Base-by-base conservation (phyloP, 2,888 invertebrate genomes). In the Allolobophora icterica region DNA sequence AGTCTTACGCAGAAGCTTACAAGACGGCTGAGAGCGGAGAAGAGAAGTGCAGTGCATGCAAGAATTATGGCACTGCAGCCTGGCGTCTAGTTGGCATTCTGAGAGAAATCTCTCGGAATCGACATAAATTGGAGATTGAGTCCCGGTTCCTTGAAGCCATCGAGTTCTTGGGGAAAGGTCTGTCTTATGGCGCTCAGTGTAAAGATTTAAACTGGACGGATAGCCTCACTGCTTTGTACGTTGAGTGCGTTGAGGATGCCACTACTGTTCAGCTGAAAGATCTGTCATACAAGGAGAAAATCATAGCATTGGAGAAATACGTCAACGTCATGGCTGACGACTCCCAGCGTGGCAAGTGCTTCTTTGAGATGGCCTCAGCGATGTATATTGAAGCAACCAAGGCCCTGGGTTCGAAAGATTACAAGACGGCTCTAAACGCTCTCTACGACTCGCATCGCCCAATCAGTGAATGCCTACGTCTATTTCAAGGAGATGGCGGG, bases 131-230 rank as follows among this genome's bases (percentile, higher is more conserved):
- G 71, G 71, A 71, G 30, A 71, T 71, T 11, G 71, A 71, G 8
- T 30, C 71, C 71, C 6, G 71, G n/a, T 0, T 71, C n/a, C 30
- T 71, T n/a, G 71, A 71, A 71, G 71, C 71, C 71, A 71, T 71
- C n/a, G 71, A 71, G 71, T 71, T 71, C 71, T 71, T 71, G 71
- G 71, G 71, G n/a, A 71, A 71, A 71, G 71, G 71, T n/a, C n/a
- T 71, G 6, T 30, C 30, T n/a, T 71, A 71, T 11, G 71, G 71
- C 8, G 17, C n/a, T 71, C 71, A 71, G 71, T 17, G 3, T 71
- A 71, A 71, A 71, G 71, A 71, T 11, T 0, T n/a, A 11, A 71
- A n/a, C n/a, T 71, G 71, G 71, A n/a, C 6, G 0, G 71, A 71
- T 71, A n/a, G n/a, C 71, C 71, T 71, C 13, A 71, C 71, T n/a